phyloP scores from a whole-genome alignment of 2,797 vertebrate species.

The Meriones psammophilus region DNA sequence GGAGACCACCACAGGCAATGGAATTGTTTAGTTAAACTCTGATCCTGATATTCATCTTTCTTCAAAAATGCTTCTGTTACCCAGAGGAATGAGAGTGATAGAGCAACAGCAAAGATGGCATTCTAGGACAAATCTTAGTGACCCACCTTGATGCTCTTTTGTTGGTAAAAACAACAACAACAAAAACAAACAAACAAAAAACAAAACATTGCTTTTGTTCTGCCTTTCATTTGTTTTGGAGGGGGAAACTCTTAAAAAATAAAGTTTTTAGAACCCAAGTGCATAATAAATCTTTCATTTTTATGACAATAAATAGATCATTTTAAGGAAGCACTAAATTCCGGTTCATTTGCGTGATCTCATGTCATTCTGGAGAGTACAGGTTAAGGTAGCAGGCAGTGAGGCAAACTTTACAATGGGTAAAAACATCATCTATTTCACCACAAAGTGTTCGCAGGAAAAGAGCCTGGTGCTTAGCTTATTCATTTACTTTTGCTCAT shows the following conservation, averaged over 20 bases:
- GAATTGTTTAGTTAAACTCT: not conserved
- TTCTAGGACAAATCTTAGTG: too few relatives aligned
- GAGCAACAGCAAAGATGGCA: not conserved
- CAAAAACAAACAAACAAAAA: too few relatives aligned
- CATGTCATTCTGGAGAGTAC: not conserved
- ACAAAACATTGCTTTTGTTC: not conserved
- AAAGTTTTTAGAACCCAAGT: not conserved
- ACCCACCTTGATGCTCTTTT: not conserved
- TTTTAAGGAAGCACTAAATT: not conserved
- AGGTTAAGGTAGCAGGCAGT: not conserved
- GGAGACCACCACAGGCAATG: not conserved
- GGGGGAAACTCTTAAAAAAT: not conserved
- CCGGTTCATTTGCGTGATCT: not conserved
- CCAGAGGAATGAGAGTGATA: not conserved
- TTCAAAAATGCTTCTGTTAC: not conserved
- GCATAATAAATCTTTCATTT: not conserved
- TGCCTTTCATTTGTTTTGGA: not conserved
- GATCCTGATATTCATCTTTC: not conserved
- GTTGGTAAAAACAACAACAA: too few relatives aligned
- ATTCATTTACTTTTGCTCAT: not conserved
- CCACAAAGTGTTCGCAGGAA: not conserved
- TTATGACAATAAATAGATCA: too few relatives aligned
- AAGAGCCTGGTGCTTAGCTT: not conserved
- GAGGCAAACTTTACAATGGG: not conserved
- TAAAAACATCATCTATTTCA: not conserved